These are phyloP conservation scores for Coelogynopora nodosa DNA, from an alignment of 2,888 invertebrate genomes.

Conservation along the genomic window DNA sequence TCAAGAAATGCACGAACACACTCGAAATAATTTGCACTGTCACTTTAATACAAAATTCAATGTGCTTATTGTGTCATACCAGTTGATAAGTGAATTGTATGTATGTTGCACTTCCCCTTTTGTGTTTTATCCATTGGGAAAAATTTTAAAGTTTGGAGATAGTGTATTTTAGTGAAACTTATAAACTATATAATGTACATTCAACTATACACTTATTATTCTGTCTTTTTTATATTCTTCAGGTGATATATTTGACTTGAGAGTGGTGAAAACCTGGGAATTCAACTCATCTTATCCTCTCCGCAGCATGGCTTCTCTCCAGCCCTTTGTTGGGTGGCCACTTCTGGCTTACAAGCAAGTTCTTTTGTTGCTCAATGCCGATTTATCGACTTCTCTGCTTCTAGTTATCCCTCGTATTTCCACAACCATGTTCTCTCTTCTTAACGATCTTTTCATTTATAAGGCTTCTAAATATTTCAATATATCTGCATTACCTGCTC, in stretches of 20 bases:
- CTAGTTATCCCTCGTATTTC: conserved; percentile 22
- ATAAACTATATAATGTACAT: too few species aligned
- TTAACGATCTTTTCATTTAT: conserved; percentile 14
- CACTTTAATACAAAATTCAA: too few species aligned
- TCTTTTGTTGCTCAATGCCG: not conserved
- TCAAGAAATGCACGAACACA: too few species aligned
- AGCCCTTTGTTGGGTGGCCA: not conserved
- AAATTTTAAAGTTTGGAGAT: too few species aligned
- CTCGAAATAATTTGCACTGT: too few species aligned
- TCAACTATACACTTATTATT: too few species aligned
- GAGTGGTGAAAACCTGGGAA: conserved; percentile 17
- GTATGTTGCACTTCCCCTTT: too few species aligned
- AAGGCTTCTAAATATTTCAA: not conserved
- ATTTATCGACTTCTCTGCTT: not conserved
- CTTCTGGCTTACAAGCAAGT: not conserved
- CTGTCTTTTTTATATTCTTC: conserved; percentile 11
- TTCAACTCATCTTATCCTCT: conserved; percentile 6
- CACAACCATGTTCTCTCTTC: conserved; percentile 26
- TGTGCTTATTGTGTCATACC: too few species aligned
- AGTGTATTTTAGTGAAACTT: too few species aligned
- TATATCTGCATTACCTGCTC: not conserved
- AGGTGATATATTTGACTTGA: conserved; percentile 29
- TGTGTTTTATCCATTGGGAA: too few species aligned
- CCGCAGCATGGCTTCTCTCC: not conserved
- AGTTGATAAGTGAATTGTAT: too few species aligned